These are phyloP conservation scores for Ernsta delagoae DNA, from an alignment of 2,888 invertebrate species.

Conservation along the genomic window DNA sequence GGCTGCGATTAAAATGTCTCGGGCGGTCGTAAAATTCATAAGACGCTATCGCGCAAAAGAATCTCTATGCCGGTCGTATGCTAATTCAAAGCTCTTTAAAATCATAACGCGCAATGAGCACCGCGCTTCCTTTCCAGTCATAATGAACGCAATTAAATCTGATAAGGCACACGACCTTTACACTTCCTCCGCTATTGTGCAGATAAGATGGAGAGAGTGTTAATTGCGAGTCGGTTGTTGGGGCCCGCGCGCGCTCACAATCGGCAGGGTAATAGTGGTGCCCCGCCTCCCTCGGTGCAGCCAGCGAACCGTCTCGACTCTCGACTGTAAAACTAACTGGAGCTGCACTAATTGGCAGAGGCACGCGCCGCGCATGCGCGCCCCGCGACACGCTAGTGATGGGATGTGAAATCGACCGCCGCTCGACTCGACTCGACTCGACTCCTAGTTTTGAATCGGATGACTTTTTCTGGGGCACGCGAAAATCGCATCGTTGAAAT, in stretches of 20 bases:
- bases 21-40: slow-evolving; percentile 68
- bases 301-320: slow-evolving; percentile 75
- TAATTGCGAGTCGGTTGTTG: slow-evolving; percentile 58
- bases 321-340: slow-evolving; percentile 78
- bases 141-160: slow-evolving; percentile 78
- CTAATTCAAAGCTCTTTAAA: slow-evolving; percentile 73
- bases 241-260: slow-evolving; percentile 53
- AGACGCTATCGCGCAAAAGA: slow-evolving; percentile 60
- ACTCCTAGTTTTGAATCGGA: slow-evolving; percentile 66
- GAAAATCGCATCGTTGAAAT: slow-evolving; percentile 59
- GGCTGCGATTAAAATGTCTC: slow-evolving; percentile 80
- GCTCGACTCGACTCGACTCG: slow-evolving; percentile 56
- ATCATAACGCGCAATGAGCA: slow-evolving; percentile 75
- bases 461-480: slow-evolving; percentile 67
- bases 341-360: slow-evolving; percentile 82
- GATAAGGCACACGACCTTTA: slow-evolving; percentile 79
- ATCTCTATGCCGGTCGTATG: slow-evolving; percentile 68
- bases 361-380: slow-evolving; percentile 79
- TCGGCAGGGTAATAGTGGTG: slow-evolving; percentile 57
- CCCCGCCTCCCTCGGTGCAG: slow-evolving; percentile 55
- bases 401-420: slow-evolving; percentile 80
- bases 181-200: slow-evolving; percentile 67
- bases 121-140: slow-evolving; percentile 69
- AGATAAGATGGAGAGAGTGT: slow-evolving; percentile 66
- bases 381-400: slow-evolving; percentile 73